A percentile compares a stretch with the other conserved stretches of the same genome.
These are phyloP conservation scores for Hirundichthys speculiger DNA, from an alignment of 2,113 vertebrate species.

Conservation along the genomic window DNA sequence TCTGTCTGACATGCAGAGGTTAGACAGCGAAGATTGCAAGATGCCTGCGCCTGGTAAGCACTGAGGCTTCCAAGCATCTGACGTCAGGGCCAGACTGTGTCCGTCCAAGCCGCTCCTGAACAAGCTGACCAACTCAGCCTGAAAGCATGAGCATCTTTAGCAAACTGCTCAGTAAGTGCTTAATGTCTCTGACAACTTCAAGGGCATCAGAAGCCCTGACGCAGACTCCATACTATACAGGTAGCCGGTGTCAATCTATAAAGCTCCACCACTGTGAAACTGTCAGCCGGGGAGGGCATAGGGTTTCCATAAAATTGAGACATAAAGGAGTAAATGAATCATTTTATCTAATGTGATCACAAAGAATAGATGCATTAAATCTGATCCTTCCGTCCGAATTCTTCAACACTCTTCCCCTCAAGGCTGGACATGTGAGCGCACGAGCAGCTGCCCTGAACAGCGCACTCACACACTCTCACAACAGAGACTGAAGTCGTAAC, in stretches of 20 bases:
- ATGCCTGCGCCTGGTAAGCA: slow-evolving; percentile 36
- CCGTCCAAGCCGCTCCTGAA: slow-evolving; percentile 15
- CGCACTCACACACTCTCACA: background rate
- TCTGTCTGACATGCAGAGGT: slow-evolving; percentile 12
- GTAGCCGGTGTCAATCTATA: slow-evolving; percentile 43
- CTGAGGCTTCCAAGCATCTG: slow-evolving; percentile 22
- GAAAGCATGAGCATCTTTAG: slow-evolving; percentile 52
- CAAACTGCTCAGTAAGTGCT: slow-evolving; percentile 68
- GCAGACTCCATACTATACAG: slow-evolving; percentile 38
- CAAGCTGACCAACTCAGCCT: slow-evolving; percentile 23
- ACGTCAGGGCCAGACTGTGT: slow-evolving; percentile 8
- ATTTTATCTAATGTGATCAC: slow-evolving; percentile 37
- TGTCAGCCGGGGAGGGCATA: slow-evolving; percentile 25
- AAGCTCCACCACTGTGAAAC: slow-evolving; percentile 49
- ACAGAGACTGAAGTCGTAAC: slow-evolving; percentile 11
- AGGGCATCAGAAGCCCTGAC: slow-evolving; percentile 62
- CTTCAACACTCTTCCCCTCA: slow-evolving; percentile 28
- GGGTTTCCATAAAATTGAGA: slow-evolving; percentile 35
- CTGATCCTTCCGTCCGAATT: slow-evolving; percentile 6
- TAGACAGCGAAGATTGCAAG: slow-evolving; percentile 12
- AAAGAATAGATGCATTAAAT: background rate
- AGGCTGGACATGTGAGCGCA: slow-evolving; percentile 35
- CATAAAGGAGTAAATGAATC: slow-evolving; percentile 23
- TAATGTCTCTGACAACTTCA: slow-evolving; percentile 57
- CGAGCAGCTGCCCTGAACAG: slow-evolving; percentile 13